Evolutionary conservation across 2,797 vertebrate species (phyloP).

Genomic region (Phyllotis vaccarum): DNA sequence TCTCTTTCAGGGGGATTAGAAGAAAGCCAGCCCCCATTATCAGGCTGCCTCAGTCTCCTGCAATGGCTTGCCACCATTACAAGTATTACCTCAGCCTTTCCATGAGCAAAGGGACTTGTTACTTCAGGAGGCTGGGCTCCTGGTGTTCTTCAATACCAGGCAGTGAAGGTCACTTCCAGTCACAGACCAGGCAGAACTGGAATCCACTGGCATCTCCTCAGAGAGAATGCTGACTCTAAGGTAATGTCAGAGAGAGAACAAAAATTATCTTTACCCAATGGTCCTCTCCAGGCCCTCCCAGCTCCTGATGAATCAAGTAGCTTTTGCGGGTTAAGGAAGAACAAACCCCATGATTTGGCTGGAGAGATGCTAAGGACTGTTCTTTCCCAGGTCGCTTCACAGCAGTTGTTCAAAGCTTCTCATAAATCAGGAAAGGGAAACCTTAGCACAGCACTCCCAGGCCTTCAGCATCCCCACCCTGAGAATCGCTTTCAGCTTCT

Average conservation of each 20-base stretch:
- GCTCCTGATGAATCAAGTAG: not conserved
- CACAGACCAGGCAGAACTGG: accelerated
- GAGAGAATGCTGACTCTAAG: not conserved
- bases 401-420: not conserved
- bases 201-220: not conserved
- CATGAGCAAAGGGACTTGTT: not conserved
- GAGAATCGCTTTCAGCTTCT: not conserved
- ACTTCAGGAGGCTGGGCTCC: not conserved
- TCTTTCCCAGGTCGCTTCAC: not conserved
- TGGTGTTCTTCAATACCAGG: not conserved
- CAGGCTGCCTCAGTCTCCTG: not conserved
- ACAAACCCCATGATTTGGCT: not conserved
- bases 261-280: accelerated
- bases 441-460: not conserved
- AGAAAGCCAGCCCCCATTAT: not conserved
- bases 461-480: not conserved
- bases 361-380: not conserved
- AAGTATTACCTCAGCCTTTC: not conserved
- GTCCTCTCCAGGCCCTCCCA: not conserved
- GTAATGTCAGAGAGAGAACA: not conserved
- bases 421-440: not conserved
- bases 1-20: not conserved
- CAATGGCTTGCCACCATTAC: not conserved
- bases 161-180: not conserved
- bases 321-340: not conserved